Evolutionary conservation across 2,888 invertebrate genomes (phyloP).

Genomic region (Orchesellides sinensis): DNA sequence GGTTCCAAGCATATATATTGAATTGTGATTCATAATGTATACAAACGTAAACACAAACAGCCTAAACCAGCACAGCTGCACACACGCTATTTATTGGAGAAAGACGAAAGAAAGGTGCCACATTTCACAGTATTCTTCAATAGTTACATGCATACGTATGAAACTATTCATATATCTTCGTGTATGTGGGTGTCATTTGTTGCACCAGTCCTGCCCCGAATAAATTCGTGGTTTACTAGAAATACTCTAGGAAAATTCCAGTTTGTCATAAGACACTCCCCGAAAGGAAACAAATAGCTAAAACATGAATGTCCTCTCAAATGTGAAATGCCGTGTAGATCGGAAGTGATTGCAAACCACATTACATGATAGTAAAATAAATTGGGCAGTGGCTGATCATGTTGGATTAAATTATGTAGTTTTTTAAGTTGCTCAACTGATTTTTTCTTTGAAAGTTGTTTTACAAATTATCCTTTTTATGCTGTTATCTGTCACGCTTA

Average conservation of each 20-base stretch:
- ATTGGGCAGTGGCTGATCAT: no score
- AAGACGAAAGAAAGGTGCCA: no score
- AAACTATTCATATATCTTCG: conserved; percentile 24
- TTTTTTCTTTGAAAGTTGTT: conserved; percentile 8
- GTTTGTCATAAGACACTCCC: no score
- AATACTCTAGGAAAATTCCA: no score
- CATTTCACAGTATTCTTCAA: no score
- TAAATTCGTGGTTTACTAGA: no score
- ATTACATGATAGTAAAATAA: neutral
- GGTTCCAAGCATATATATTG: conserved; percentile 41
- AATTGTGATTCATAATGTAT: no score
- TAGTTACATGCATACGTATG: no score
- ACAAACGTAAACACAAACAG: conserved; percentile 51
- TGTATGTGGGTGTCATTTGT: conserved; percentile 53
- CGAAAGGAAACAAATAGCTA: conserved; percentile 56
- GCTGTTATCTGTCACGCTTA: conserved; percentile 14
- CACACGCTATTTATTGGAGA: conserved; percentile 7
- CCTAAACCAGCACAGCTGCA: neutral
- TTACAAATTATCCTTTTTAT: neutral
- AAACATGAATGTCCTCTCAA: conserved; percentile 48
- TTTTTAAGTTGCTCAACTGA: neutral
- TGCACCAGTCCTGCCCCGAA: conserved; percentile 50
- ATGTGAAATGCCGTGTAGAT: conserved; percentile 6
- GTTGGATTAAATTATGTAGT: no score
- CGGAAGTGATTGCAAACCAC: conserved; percentile 26